phyloP scores from a whole-genome alignment of 2,888 invertebrate genomes.

The Megamerina dolium region DNA sequence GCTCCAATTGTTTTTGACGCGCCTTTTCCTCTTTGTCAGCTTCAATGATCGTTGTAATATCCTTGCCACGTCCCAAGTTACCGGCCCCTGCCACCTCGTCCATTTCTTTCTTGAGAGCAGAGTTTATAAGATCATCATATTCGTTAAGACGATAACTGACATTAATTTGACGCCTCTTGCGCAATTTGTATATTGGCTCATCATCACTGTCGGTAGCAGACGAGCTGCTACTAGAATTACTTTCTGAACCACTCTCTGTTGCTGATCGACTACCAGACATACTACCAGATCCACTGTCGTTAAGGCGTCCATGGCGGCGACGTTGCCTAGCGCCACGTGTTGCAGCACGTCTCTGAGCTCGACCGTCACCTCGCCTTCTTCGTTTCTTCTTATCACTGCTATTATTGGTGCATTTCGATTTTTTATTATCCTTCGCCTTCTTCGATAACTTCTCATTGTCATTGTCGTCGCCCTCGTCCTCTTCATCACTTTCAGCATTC shows the following conservation, averaged over 20 bases:
- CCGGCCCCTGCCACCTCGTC: constrained; percentile 72
- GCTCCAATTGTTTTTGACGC: constrained; percentile 28
- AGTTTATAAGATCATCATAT: constrained; percentile 92
- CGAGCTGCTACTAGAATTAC: constrained; percentile 23
- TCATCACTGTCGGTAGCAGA: constrained; percentile 51
- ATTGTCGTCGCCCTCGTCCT: neutral
- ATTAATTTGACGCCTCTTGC: constrained; percentile 73
- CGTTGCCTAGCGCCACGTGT: constrained; percentile 31
- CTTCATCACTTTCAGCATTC: constrained; percentile 17
- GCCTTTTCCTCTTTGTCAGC: constrained; percentile 65
- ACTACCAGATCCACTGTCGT: constrained; percentile 30
- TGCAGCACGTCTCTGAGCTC: constrained; percentile 31
- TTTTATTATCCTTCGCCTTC: constrained; percentile 9
- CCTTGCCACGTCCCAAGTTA: constrained; percentile 80
- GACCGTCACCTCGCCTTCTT: constrained; percentile 37
- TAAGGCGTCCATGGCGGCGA: constrained; percentile 27
- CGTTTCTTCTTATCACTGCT: constrained; percentile 36
- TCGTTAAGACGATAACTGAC: constrained; percentile 85
- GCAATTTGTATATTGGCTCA: constrained; percentile 76
- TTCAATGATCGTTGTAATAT: constrained; percentile 84
- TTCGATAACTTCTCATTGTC: constrained; percentile 1
- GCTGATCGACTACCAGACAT: constrained; percentile 24
- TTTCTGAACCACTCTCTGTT: constrained; percentile 29
- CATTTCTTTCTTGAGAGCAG: constrained; percentile 74
- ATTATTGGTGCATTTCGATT: too few relatives aligned